Evolutionary conservation across 2,888 invertebrate genomes (phyloP), one percentile per base, ranked within the genome.

Genomic region (Strigamia maritima): DNA sequence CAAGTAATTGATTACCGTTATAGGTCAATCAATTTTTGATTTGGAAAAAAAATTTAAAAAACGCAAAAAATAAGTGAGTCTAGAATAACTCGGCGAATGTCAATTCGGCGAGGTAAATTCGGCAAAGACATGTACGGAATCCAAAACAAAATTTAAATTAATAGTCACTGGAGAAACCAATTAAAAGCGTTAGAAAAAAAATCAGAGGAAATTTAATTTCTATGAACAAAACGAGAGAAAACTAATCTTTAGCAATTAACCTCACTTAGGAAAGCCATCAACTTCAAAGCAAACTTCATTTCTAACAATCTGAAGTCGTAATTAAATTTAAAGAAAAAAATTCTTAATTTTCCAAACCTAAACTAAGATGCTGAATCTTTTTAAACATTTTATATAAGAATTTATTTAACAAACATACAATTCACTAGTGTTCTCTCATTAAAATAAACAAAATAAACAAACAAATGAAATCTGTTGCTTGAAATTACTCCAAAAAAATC

Each of bases 231-330:
- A 49, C 16, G 49, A 49, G 49, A n/a, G 49, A 49, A 49, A 49
- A 49, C 49, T 49, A 49, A 49, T 49, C 49, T 49, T n/a, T n/a
- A 49, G 49, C 49, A 49, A 49, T 49, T 49, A 49, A 49, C 49
- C 49, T 49, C 49, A 49, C 49, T 49, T 1, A 49, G 49, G n/a
- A 19, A 49, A 10, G 49, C 49, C 49, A 49, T 49, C 49, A 19
- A 49, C 49, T 49, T 49, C 49, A 49, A 49, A 49, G 49, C 49
- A 49, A 14, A 49, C 49, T 49, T 49, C 49, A 49, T 49, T 49
- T 19, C 49, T n/a, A n/a, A 16, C n/a, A 49, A n/a, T n/a, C n/a
- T n/a, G n/a, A n/a, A 49, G 49, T 49, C 49, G 49, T 49, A 49
- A 49, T 49, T 49, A 16, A 49, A 49, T 49, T 49, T n/a, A 6